These are phyloP conservation scores for Castor canadensis DNA, from an alignment of 2,113 vertebrate species.

Conservation along the genomic window DNA sequence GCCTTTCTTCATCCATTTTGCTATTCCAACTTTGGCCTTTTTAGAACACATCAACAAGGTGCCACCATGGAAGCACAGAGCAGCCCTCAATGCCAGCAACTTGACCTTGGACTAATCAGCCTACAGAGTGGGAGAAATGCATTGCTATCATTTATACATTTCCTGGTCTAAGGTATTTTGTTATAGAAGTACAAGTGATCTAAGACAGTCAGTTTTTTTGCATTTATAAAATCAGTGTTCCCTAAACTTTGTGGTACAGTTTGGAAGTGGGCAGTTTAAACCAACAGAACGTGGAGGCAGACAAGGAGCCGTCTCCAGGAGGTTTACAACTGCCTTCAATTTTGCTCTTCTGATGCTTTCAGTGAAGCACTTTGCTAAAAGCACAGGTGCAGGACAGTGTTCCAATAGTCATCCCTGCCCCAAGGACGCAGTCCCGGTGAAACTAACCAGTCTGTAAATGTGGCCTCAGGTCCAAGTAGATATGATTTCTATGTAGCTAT, in stretches of 20 bases:
- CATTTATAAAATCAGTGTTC: not conserved
- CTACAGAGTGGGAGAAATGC: not conserved
- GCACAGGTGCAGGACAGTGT: not conserved
- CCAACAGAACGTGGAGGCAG: not conserved
- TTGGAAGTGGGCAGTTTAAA: not conserved
- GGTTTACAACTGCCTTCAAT: no score
- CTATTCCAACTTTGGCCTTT: rapidly evolving
- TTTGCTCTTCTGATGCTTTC: no score
- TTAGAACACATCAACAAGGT: no score
- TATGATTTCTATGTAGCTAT: not conserved
- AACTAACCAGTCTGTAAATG: not conserved
- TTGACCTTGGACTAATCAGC: not conserved
- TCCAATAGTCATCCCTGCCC: not conserved
- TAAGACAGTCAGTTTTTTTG: no score
- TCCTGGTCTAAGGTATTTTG: not conserved
- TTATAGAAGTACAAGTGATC: not conserved
- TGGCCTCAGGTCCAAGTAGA: not conserved
- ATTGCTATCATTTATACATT: not conserved
- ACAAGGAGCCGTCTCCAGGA: not conserved
- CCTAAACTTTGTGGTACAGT: rapidly evolving
- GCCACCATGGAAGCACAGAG: not conserved
- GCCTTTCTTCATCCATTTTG: not conserved
- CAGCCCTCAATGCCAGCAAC: not conserved
- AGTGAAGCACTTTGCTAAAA: no score
- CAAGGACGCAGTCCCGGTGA: not conserved